Conservation (phyloP, 1,140 invertebrate species). For the Drosophila serrata region DNA sequence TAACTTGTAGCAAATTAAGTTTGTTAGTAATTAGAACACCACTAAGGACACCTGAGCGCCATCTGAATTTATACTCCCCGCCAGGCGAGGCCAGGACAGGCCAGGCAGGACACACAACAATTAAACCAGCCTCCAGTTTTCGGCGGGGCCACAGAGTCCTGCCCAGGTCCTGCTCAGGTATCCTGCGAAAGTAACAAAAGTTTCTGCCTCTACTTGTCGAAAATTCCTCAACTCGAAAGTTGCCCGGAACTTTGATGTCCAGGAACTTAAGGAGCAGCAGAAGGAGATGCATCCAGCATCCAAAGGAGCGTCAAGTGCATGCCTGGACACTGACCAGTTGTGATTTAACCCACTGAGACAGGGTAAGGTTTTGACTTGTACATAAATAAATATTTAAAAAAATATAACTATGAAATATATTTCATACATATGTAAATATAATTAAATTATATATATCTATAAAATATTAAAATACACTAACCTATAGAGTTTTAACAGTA, state of each 20-base stretch:
- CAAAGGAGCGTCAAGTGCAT: slow-evolving; percentile 64
- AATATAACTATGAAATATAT: not conserved
- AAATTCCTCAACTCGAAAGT: slow-evolving; percentile 83
- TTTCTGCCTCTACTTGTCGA: slow-evolving; percentile 78
- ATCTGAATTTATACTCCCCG: slow-evolving; percentile 37
- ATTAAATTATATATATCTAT: too few species aligned
- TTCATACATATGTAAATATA: not conserved
- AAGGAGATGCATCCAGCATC: slow-evolving; percentile 37
- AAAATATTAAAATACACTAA: too few species aligned
- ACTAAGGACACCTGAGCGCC: slow-evolving; percentile 81
- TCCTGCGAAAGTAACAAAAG: slow-evolving; percentile 72
- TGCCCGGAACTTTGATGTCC: slow-evolving; percentile 77
- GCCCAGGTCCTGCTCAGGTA: slow-evolving; percentile 24
- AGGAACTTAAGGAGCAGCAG: slow-evolving; percentile 28
- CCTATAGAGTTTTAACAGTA: too few species aligned
- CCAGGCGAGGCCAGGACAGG: not conserved
- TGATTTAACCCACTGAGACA: slow-evolving; percentile 10
- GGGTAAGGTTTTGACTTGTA: not conserved
- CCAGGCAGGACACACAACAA: slow-evolving; percentile 69
- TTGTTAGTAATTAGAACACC: slow-evolving; percentile 84
- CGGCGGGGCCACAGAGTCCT: slow-evolving; percentile 16
- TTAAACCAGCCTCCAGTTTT: slow-evolving; percentile 63
- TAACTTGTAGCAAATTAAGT: slow-evolving; percentile 83
- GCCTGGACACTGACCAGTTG: slow-evolving; percentile 65
- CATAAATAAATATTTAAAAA: not conserved